A percentile compares a stretch with the other conserved stretches of the same genome.
These are phyloP conservation scores for Dipodomys stephensi DNA, from an alignment of 2,113 vertebrate genomes.

Conservation along the genomic window DNA sequence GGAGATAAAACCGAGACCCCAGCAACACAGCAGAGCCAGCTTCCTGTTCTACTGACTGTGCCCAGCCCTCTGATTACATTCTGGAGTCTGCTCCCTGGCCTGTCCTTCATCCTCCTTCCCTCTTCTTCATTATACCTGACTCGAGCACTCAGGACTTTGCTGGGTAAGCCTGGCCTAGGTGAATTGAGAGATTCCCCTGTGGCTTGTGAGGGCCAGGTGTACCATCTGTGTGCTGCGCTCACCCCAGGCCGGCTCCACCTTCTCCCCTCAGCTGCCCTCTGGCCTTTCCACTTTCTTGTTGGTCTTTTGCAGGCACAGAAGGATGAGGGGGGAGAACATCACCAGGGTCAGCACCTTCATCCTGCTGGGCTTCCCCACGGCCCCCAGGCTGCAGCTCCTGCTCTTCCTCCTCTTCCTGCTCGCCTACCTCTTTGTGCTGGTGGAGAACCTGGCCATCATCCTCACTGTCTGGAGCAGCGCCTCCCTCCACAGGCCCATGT, in stretches of 20 bases:
- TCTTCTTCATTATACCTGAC: rapidly evolving
- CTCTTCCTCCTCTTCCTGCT: conserved; percentile 69
- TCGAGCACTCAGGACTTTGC: rapidly evolving
- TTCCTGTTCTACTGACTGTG: background rate
- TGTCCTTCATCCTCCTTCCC: rapidly evolving
- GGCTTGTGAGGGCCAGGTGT: rapidly evolving
- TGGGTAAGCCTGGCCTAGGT: background rate
- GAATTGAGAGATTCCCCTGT: background rate
- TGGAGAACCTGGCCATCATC: conserved; percentile 73
- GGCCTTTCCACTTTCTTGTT: rapidly evolving
- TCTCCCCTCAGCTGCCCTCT: rapidly evolving
- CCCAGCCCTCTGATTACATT: background rate
- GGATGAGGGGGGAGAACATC: conserved; percentile 48
- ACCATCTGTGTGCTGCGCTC: rapidly evolving
- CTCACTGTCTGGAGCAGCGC: conserved; percentile 23
- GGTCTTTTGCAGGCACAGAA: background rate
- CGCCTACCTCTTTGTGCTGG: conserved; percentile 58
- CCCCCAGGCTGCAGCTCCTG: background rate
- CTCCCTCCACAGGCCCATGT: conserved; percentile 77
- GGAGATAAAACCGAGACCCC: background rate
- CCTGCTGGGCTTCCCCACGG: conserved; percentile 65
- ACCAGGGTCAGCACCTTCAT: conserved; percentile 32
- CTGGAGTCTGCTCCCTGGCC: background rate
- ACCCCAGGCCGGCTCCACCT: background rate
- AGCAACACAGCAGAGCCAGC: background rate